phyloP scores from a whole-genome alignment of 53 echinoderm and acorn worm genomes.

The Holothuria leucospilota region DNA sequence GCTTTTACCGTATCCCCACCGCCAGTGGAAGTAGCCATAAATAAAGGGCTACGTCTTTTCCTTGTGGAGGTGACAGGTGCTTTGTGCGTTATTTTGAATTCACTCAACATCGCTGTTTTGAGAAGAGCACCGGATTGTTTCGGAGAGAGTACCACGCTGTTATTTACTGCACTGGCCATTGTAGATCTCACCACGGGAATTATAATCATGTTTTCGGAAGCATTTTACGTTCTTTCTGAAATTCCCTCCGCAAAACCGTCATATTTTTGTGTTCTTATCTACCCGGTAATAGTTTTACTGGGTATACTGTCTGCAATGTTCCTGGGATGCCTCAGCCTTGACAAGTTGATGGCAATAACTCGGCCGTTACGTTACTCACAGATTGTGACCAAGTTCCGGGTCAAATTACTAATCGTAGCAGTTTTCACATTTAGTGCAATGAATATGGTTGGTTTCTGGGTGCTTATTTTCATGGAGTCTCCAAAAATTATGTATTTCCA shows the following conservation, averaged over 20 bases:
- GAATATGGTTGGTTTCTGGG: slow-evolving; percentile 33
- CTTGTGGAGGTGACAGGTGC: slow-evolving; percentile 44
- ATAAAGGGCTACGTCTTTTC: slow-evolving; percentile 5
- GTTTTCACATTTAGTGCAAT: slow-evolving; percentile 16
- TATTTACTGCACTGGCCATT: slow-evolving; percentile 18
- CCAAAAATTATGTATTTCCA: slow-evolving; percentile 34
- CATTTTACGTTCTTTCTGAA: slow-evolving; percentile 26
- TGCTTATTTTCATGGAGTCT: background rate
- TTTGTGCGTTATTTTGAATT: slow-evolving; percentile 30
- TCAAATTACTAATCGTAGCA: background rate
- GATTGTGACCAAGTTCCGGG: slow-evolving; percentile 30
- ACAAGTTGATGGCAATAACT: slow-evolving; percentile 43
- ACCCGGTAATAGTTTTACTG: slow-evolving; percentile 5
- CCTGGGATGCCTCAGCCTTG: slow-evolving; percentile 37
- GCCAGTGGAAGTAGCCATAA: background rate
- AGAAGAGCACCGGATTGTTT: slow-evolving; percentile 28
- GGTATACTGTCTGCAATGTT: slow-evolving; percentile 50
- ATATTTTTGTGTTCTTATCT: slow-evolving; percentile 23
- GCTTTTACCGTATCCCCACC: too few species aligned
- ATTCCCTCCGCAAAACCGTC: background rate
- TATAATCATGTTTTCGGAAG: slow-evolving; percentile 35
- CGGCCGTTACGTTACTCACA: slow-evolving; percentile 35
- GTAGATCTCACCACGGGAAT: slow-evolving; percentile 37
- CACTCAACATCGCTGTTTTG: slow-evolving; percentile 42
- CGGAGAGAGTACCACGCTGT: slow-evolving; percentile 31